Conservation (phyloP, 2,888 invertebrate genomes). For the Colletes collaris region DNA sequence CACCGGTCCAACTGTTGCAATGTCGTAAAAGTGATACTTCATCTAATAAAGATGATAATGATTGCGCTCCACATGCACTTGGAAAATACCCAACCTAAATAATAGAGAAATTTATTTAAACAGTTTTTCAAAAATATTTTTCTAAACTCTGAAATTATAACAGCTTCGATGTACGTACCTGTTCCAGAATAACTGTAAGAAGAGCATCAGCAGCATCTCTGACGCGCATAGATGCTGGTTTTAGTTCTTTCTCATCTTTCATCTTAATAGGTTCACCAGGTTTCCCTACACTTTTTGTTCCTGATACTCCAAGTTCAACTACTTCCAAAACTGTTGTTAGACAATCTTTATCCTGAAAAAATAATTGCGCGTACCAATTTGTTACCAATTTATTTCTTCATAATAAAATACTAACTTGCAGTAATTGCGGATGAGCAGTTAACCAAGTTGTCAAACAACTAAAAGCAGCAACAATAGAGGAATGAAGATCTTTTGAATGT, state of each 20-base stretch:
- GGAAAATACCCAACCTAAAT: slow-evolving; percentile 91
- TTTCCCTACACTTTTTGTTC: slow-evolving; percentile 94
- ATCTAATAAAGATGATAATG: slow-evolving; percentile 93
- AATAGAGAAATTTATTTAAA: neutral
- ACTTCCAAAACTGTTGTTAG: slow-evolving; percentile 97
- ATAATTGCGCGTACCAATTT: neutral
- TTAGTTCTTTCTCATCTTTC: slow-evolving; percentile 97
- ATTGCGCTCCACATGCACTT: slow-evolving; percentile 92
- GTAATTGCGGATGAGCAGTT: slow-evolving; percentile 93
- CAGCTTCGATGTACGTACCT: slow-evolving; percentile 86
- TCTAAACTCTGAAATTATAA: neutral
- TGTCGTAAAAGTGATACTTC: slow-evolving; percentile 92
- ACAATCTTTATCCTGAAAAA: slow-evolving; percentile 92
- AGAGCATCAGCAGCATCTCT: slow-evolving; percentile 98
- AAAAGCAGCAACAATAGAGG: slow-evolving; percentile 96
- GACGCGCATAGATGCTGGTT: slow-evolving; percentile 98
- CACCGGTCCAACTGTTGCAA: slow-evolving; percentile 87
- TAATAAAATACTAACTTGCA: slow-evolving; percentile 81
- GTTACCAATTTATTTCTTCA: neutral
- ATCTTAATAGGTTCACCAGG: slow-evolving; percentile 94
- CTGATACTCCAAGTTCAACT: slow-evolving; percentile 98
- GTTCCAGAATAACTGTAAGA: slow-evolving; percentile 94
- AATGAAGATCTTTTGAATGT: slow-evolving; percentile 97
- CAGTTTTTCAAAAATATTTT: neutral
- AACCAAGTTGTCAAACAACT: slow-evolving; percentile 96